These are phyloP conservation scores for Metopolophium dirhodum DNA, from an alignment of 1,140 invertebrate species.

Conservation along the genomic window DNA sequence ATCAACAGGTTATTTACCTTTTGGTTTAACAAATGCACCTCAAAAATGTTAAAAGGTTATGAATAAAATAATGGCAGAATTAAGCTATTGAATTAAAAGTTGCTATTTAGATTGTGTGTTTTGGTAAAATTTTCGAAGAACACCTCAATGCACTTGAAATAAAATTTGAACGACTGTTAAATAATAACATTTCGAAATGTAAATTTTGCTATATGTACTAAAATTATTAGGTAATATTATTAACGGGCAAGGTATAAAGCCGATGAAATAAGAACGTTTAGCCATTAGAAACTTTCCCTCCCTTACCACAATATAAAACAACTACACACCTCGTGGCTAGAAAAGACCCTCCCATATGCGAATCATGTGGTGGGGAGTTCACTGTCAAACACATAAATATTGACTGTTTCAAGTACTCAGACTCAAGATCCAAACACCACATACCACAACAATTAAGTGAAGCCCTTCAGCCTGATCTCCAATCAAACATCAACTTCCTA, in stretches of 20 bases:
- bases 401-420: too few species aligned
- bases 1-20: neutral
- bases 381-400: too few species aligned
- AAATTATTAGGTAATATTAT: neutral
- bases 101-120: neutral
- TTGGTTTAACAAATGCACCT: neutral
- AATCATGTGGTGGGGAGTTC: too few species aligned
- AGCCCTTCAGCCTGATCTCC: too few species aligned
- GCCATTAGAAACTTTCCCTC: neutral
- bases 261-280: neutral
- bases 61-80: neutral
- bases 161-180: neutral
- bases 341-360: too few species aligned
- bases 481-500: too few species aligned
- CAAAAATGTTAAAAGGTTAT: neutral
- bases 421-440: too few species aligned
- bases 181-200: neutral
- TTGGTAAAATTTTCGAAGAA: neutral
- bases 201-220: neutral
- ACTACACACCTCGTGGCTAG: too few species aligned
- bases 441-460: too few species aligned
- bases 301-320: neutral
- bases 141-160: neutral
- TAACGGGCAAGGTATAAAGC: neutral
- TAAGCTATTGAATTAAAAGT: neutral